Conservation (phyloP, 1,140 invertebrate species). For the Cardiocondyla obscurior region DNA sequence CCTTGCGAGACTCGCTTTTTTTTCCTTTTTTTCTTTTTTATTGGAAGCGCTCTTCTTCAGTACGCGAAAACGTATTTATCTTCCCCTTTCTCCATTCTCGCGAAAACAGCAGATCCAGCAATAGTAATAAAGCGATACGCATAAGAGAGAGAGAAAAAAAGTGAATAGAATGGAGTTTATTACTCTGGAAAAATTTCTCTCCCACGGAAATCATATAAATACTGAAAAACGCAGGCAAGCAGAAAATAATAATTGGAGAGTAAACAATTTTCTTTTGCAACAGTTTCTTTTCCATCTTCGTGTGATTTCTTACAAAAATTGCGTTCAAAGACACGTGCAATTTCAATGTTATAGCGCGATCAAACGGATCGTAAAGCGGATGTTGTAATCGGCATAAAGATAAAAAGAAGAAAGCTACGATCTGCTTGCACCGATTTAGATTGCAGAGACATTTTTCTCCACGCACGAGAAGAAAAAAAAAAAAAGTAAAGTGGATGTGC, state of each 20-base stretch:
- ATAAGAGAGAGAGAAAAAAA: background rate
- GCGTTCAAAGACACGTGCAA: background rate
- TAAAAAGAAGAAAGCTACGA: background rate
- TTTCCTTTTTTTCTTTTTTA: no score
- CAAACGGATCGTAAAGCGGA: background rate
- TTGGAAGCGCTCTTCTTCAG: background rate
- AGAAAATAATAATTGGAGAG: background rate
- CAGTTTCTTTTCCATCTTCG: background rate
- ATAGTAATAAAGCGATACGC: constrained; percentile 23
- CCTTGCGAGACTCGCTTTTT: background rate
- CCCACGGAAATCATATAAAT: background rate
- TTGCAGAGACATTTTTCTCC: background rate
- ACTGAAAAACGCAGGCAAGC: background rate
- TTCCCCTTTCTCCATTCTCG: background rate
- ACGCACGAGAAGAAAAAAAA: background rate
- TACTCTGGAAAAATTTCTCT: background rate
- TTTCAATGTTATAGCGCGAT: background rate
- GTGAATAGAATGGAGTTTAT: constrained; percentile 3
- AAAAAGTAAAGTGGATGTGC: background rate
- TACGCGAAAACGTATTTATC: constrained; percentile 25
- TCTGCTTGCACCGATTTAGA: background rate
- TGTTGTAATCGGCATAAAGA: background rate
- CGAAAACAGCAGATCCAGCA: background rate
- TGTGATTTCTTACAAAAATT: background rate
- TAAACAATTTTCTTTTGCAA: background rate